These are phyloP conservation scores for Alosa alosa DNA, from an alignment of 2,113 vertebrate species.

Conservation along the genomic window DNA sequence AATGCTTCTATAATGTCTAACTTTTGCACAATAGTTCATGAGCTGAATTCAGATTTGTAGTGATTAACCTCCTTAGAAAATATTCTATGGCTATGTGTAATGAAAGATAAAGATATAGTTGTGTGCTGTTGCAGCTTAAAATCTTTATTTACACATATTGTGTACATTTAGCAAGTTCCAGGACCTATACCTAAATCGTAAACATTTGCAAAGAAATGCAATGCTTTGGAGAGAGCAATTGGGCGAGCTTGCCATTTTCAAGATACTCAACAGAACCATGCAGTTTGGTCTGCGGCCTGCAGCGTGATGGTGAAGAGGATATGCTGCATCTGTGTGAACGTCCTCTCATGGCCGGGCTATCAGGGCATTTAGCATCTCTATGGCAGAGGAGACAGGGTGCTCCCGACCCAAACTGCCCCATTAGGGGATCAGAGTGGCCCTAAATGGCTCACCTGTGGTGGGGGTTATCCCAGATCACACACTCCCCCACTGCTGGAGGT, in stretches of 20 bases:
- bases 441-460: slow-evolving; percentile 23
- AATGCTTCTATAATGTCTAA: too few relatives aligned
- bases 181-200: neutral
- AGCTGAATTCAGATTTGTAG: too few relatives aligned
- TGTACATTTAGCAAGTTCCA: neutral
- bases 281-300: neutral
- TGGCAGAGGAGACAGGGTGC: slow-evolving; percentile 25
- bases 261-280: neutral
- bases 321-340: slow-evolving; percentile 39
- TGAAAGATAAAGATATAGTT: too few relatives aligned
- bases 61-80: too few relatives aligned
- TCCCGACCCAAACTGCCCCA: slow-evolving; percentile 12
- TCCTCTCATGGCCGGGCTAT: slow-evolving; percentile 23
- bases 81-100: too few relatives aligned
- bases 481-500: slow-evolving; percentile 30
- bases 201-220: neutral
- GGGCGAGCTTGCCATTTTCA: neutral
- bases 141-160: too few relatives aligned
- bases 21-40: too few relatives aligned
- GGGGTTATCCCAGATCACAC: slow-evolving; percentile 20
- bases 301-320: slow-evolving; percentile 25
- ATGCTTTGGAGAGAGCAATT: neutral
- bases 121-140: too few relatives aligned
- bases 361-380: slow-evolving; percentile 45
- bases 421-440: slow-evolving; percentile 24